Base-by-base conservation (phyloP, 2,797 vertebrate genomes). In the Rhynchonycteris naso region DNA sequence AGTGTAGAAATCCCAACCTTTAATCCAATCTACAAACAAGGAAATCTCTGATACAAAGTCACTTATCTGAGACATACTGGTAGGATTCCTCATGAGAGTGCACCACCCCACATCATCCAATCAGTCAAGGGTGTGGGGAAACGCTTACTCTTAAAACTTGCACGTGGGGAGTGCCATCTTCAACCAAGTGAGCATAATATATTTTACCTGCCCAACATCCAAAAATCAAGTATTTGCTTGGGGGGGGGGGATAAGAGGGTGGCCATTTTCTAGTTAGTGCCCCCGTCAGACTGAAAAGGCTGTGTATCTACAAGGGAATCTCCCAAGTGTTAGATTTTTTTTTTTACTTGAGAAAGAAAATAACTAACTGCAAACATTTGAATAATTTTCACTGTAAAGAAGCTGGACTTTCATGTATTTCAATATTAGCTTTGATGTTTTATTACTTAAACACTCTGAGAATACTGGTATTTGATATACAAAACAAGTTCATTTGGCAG, bases 151-250 rank as follows among this genome's bases (percentile, higher is more conserved):
- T n/a, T n/a, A n/a, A n/a, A n/a, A n/a, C n/a, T n/a, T n/a, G n/a
- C n/a, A n/a, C n/a, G n/a, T n/a, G n/a, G n/a, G n/a, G n/a, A n/a
- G n/a, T n/a, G n/a, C n/a, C n/a, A n/a, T n/a, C n/a, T n/a, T n/a
- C n/a, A n/a, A n/a, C n/a, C n/a, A n/a, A n/a, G n/a, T n/a, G n/a
- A n/a, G n/a, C n/a, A n/a, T n/a, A n/a, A n/a, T n/a, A n/a, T n/a
- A n/a, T n/a, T n/a, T n/a, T n/a, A n/a, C n/a, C n/a, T n/a, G n/a
- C n/a, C n/a, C n/a, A n/a, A n/a, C n/a, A n/a, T 94, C 80, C 61
- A 4, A 38, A 89, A 68, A 33, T 10, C 13, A 35, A 69, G 50
- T 43, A 21, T 95, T 93, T 90, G 82, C 54, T 88, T 92, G 68
- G 24, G 26, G 59, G 10, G 10, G 5, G 6, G 30, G 26, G 22